Evolutionary conservation across 2,888 invertebrate genomes (phyloP).

Genomic region (Dioctria linearis): DNA sequence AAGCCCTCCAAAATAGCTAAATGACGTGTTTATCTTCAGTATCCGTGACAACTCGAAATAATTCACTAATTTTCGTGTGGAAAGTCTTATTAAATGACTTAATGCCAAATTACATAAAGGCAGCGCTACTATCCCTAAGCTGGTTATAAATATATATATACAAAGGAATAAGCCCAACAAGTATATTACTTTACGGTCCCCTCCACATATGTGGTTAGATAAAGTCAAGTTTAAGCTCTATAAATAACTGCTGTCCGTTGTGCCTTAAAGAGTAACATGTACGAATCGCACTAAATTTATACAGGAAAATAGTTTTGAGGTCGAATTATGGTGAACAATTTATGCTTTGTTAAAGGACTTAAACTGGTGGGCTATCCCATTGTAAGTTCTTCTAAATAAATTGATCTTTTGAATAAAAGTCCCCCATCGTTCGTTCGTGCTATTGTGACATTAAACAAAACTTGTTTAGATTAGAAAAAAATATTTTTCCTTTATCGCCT

Average conservation of each 20-base stretch:
- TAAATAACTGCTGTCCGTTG: constrained; percentile 1
- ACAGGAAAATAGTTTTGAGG: too few relatives aligned
- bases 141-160: background rate
- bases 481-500: too few relatives aligned
- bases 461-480: too few relatives aligned
- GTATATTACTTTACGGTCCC: background rate
- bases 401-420: background rate
- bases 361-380: too few relatives aligned
- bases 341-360: background rate
- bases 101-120: constrained; percentile 1
- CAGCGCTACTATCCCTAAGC: background rate
- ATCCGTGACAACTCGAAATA: constrained; percentile 7
- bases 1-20: constrained; percentile 51
- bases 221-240: constrained; percentile 17
- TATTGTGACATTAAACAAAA: too few relatives aligned
- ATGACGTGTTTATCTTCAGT: constrained; percentile 56
- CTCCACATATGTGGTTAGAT: background rate
- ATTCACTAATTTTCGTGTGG: constrained; percentile 6
- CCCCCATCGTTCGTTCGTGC: background rate
- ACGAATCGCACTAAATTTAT: background rate
- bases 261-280: background rate
- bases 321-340: background rate
- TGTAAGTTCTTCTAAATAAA: too few relatives aligned
- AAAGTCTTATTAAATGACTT: constrained; percentile 6
- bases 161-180: background rate